phyloP scores from a whole-genome alignment of 2,888 invertebrate species.

The Caenorhabditis sp. region DNA sequence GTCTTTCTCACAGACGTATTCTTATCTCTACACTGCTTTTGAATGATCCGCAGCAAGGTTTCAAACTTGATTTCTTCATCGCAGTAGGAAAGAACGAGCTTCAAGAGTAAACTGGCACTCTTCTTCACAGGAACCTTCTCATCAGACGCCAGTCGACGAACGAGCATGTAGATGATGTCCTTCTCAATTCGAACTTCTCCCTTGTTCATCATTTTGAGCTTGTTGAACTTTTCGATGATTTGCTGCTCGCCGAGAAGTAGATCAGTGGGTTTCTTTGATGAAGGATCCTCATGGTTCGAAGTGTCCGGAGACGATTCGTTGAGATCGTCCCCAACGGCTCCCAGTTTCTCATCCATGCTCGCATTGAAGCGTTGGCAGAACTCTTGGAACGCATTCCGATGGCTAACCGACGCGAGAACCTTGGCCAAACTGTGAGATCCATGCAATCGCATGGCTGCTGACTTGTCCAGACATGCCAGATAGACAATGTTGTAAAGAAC shows the following conservation, averaged over 20 bases:
- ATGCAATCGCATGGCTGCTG: slow-evolving; percentile 36
- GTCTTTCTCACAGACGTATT: slow-evolving; percentile 45
- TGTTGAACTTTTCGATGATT: slow-evolving; percentile 50
- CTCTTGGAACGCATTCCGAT: slow-evolving; percentile 37
- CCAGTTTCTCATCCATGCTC: slow-evolving; percentile 36
- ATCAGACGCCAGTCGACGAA: slow-evolving; percentile 44
- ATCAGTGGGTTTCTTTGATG: slow-evolving; percentile 13
- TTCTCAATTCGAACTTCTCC: slow-evolving; percentile 49
- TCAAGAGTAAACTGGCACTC: slow-evolving; percentile 14
- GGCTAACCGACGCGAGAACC: slow-evolving; percentile 25
- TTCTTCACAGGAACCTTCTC: slow-evolving; percentile 62
- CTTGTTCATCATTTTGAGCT: slow-evolving; percentile 53
- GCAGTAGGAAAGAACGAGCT: slow-evolving; percentile 22
- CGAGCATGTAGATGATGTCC: slow-evolving; percentile 47
- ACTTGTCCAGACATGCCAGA: slow-evolving; percentile 51
- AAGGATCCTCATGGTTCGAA: background rate
- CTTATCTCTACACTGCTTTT: slow-evolving; percentile 54
- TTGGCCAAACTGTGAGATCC: slow-evolving; percentile 49
- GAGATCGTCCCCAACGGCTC: slow-evolving; percentile 28
- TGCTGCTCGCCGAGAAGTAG: slow-evolving; percentile 40
- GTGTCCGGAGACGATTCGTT: background rate
- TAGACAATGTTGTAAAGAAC: slow-evolving; percentile 52
- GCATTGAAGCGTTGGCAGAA: slow-evolving; percentile 34
- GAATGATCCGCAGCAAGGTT: slow-evolving; percentile 5
- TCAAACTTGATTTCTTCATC: slow-evolving; percentile 53